Base-by-base conservation (phyloP, 2,888 invertebrate genomes). In the Eupsilia transversa region DNA sequence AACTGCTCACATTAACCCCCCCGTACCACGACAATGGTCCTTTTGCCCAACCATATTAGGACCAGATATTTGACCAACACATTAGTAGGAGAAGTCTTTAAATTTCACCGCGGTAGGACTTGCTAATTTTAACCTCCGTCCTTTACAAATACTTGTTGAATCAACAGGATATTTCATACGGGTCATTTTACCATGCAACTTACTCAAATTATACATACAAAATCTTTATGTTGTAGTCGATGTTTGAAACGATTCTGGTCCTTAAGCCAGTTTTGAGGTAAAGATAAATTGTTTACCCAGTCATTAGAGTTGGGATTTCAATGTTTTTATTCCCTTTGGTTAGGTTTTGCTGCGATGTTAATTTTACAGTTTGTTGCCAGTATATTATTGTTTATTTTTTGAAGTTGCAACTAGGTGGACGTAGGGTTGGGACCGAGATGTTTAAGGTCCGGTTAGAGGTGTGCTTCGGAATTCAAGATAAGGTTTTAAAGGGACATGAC, bases 71-170 rank as follows among this genome's bases (percentile, higher is more conserved):
- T 87, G 68, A 80, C 63, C 75, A 74, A 77, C 72, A 80, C 64
- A 82, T 87, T 87, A 88, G 74, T 70, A 82, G 74, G 17, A 61
- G 72, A 74, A 75, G 86, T 92, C 93, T 94, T 94, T 92, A 90
- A 86, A 85, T 84, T 82, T 81, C 72, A 91, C 95, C 95, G 95
- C 95, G 92, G 95, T 96, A 96, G 95, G 89, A 94, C 91, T 89
- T 90, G 95, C 95, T 96, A 96, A 95, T 94, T 94, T 91, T 72
- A 85, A 89, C 91, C 88, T 80, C 89, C 90, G 91, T 95, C 95
- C 95, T 95, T 91, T 79, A 86, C 93, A 95, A 95, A 95, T 91
- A 95, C 79, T 78, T 82, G 80, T 86, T 89, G 90, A 93, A 92
- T 89, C 91, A 95, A 95, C 94, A 95, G 87, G 89, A 82, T 66